Evolutionary conservation across 30 jellyfish, hydroid and myxozoan species (phyloP).

Genomic region (Catostylus mosaicus): DNA sequence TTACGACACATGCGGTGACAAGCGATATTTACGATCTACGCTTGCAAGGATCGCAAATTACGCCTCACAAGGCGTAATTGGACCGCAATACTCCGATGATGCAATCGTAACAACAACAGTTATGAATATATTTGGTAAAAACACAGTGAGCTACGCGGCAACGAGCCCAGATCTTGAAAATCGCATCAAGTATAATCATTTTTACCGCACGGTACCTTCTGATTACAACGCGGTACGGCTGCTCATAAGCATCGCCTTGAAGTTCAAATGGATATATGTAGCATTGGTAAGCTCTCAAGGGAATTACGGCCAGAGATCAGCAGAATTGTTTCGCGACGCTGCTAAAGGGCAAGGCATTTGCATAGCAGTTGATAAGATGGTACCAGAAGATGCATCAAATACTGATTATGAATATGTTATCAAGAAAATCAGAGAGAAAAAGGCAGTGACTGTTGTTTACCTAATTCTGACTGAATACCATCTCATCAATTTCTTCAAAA

Average conservation of each 20-base stretch:
- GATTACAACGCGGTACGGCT: slow-evolving; percentile 51
- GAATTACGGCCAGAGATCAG: slow-evolving; percentile 72
- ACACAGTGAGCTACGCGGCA: slow-evolving; percentile 70
- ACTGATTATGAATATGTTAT: slow-evolving; percentile 2
- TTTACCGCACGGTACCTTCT: slow-evolving; percentile 81
- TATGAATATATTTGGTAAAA: slow-evolving; percentile 63
- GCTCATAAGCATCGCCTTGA: slow-evolving; percentile 64
- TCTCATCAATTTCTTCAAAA: slow-evolving; percentile 24
- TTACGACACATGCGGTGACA: slow-evolving; percentile 78
- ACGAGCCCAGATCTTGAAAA: slow-evolving; percentile 69
- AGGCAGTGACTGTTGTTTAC: slow-evolving; percentile 38
- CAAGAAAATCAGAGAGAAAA: slow-evolving; percentile 13
- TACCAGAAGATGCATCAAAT: slow-evolving; percentile 23
- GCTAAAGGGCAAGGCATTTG: slow-evolving; percentile 59
- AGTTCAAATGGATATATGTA: slow-evolving; percentile 66
- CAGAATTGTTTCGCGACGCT: slow-evolving; percentile 38
- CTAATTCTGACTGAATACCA: slow-evolving; percentile 55
- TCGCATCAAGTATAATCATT: slow-evolving; percentile 40
- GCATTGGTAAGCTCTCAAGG: slow-evolving; percentile 64
- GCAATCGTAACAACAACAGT: slow-evolving; percentile 67
- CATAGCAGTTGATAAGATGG: slow-evolving; percentile 39
- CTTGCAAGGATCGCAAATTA: slow-evolving; percentile 21
- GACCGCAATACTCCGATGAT: slow-evolving; percentile 80
- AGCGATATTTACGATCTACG: slow-evolving; percentile 25
- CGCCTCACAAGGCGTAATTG: slow-evolving; percentile 57